Conservation (phyloP, 2,888 invertebrate genomes). For the Octodonta nipae region DNA sequence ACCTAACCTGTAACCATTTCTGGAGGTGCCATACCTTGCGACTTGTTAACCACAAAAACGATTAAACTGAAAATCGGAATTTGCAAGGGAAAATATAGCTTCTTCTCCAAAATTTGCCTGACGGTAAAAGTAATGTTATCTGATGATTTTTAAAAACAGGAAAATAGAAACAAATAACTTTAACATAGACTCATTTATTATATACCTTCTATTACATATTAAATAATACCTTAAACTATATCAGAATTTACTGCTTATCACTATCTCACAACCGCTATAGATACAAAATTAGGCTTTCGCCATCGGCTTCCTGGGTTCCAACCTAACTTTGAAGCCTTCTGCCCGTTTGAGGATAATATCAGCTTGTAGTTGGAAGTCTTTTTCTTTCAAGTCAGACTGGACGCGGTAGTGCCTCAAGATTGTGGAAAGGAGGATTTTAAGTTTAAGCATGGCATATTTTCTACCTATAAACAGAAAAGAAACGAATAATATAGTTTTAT, state of each 20-base stretch:
- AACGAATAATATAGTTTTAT: constrained; percentile 2
- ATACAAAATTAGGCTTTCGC: constrained; percentile 7
- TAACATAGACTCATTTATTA: no score
- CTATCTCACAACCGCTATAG: background rate
- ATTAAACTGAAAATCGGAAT: no score
- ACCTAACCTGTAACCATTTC: no score
- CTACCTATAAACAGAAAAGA: constrained; percentile 40
- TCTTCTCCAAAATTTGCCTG: no score
- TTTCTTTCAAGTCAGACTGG: constrained; percentile 48
- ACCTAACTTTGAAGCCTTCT: constrained; percentile 58
- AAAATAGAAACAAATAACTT: no score
- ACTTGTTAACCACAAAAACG: no score
- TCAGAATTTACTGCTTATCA: no score
- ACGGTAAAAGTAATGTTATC: no score
- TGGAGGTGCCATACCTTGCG: no score
- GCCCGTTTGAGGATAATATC: constrained; percentile 63
- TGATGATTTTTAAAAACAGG: no score
- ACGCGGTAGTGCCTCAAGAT: constrained; percentile 55
- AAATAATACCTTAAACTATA: constrained; percentile 1
- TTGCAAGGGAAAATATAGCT: no score
- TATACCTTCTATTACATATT: no score
- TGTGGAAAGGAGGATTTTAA: constrained; percentile 60
- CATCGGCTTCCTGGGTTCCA: constrained; percentile 48
- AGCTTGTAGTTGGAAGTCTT: constrained; percentile 53
- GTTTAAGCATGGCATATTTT: constrained; percentile 66